Evolutionary conservation across 2,888 invertebrate species (phyloP).

Genomic region (Agonum fuliginosum): DNA sequence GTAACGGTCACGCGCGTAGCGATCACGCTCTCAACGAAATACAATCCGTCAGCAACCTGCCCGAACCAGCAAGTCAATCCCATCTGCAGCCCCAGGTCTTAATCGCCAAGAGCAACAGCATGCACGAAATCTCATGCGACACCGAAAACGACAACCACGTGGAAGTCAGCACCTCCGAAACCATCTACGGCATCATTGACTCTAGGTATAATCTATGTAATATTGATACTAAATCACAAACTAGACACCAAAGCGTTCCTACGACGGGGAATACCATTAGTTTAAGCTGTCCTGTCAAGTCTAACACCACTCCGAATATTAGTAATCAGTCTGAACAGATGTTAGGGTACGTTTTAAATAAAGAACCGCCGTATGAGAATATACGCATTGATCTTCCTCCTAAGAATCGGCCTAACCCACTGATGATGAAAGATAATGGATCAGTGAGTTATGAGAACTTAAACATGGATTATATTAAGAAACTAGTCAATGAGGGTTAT

Average conservation of each 20-base stretch:
- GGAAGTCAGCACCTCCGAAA: conserved; percentile 81
- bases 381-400: conserved; percentile 68
- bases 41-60: conserved; percentile 68
- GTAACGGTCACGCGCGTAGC: conserved; percentile 64
- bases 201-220: conserved; percentile 75
- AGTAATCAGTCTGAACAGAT: conserved; percentile 67
- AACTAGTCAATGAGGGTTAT: conserved; percentile 92
- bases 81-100: conserved; percentile 65
- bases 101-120: conserved; percentile 70
- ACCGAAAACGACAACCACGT: conserved; percentile 62
- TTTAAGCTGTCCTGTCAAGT: conserved; percentile 74
- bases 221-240: conserved; percentile 67
- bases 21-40: conserved; percentile 67
- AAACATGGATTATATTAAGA: conserved; percentile 92
- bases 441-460: conserved; percentile 87
- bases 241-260: conserved; percentile 69
- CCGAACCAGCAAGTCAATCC: too few species aligned
- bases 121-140: conserved; percentile 69
- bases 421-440: conserved; percentile 69
- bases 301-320: conserved; percentile 77
- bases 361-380: conserved; percentile 66
- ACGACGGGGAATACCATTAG: conserved; percentile 69
- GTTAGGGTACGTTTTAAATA: conserved; percentile 59
- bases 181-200: conserved; percentile 83
- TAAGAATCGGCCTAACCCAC: conserved; percentile 68